These are phyloP conservation scores for Avahi laniger DNA, from an alignment of 2,797 vertebrate species.

Conservation along the genomic window DNA sequence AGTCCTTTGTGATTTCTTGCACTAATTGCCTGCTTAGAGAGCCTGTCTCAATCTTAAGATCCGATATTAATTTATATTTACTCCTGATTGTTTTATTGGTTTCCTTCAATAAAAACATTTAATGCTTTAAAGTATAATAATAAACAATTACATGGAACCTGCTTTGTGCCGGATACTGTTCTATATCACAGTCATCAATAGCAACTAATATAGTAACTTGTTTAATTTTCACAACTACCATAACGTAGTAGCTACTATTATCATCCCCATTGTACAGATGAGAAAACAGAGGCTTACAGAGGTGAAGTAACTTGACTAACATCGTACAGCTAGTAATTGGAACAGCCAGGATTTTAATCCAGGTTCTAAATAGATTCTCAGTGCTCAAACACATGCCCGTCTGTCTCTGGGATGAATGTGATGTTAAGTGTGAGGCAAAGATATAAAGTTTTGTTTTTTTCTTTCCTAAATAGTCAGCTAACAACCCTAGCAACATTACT, in stretches of 20 bases:
- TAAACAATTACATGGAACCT: not conserved
- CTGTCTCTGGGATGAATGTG: not conserved
- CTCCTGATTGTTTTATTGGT: not conserved
- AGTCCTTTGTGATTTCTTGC: not conserved
- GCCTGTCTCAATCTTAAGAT: not conserved
- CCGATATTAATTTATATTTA: not conserved
- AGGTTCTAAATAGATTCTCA: not conserved
- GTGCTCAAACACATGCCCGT: not conserved
- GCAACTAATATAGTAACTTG: not conserved
- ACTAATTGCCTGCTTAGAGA: not conserved
- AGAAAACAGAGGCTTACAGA: not conserved
- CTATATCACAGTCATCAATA: not conserved
- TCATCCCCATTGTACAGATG: not conserved
- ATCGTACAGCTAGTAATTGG: not conserved
- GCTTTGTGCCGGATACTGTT: not conserved
- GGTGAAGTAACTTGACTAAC: not conserved
- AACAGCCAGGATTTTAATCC: not conserved
- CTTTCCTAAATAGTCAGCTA: not conserved
- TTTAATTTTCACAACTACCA: not conserved
- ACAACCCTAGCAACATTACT: not conserved
- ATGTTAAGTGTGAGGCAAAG: not conserved
- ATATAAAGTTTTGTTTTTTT: not conserved
- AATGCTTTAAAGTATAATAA: not conserved
- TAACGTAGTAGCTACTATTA: not conserved
- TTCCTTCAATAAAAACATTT: slow-evolving; percentile 6